phyloP scores from a whole-genome alignment of 2,888 invertebrate species.

The Epinotia bilunana region DNA sequence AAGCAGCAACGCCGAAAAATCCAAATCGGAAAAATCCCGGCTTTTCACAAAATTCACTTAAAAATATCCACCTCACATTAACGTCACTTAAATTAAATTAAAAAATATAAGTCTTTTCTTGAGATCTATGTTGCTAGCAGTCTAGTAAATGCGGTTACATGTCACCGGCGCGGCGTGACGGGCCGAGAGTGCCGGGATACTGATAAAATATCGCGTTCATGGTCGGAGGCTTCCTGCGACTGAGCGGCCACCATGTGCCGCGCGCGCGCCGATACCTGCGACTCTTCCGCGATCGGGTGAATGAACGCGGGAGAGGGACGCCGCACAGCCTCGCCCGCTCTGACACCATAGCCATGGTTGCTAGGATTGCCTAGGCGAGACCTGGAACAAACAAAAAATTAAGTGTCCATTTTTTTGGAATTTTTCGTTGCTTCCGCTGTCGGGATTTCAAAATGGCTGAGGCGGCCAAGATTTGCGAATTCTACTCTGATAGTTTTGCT shows the following conservation, averaged over 20 bases:
- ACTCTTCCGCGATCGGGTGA: slow-evolving; percentile 82
- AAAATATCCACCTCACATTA: slow-evolving; percentile 75
- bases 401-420: background rate
- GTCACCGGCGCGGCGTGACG: slow-evolving; percentile 72
- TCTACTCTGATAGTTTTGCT: background rate
- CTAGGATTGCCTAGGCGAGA: slow-evolving; percentile 69
- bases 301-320: slow-evolving; percentile 79
- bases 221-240: slow-evolving; percentile 78
- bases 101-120: slow-evolving; percentile 80
- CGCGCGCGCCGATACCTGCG: slow-evolving; percentile 71
- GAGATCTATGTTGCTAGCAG: slow-evolving; percentile 84
- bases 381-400: slow-evolving; percentile 68
- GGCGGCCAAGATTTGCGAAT: background rate
- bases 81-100: slow-evolving; percentile 68
- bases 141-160: slow-evolving; percentile 58
- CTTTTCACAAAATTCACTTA: slow-evolving; percentile 70
- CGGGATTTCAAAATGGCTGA: background rate
- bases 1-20: slow-evolving; percentile 58
- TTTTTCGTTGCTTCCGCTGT: slow-evolving; percentile 5
- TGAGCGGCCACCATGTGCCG: slow-evolving; percentile 68
- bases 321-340: slow-evolving; percentile 52
- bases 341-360: slow-evolving; percentile 76
- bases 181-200: slow-evolving; percentile 79
- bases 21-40: slow-evolving; percentile 55
- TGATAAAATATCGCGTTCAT: slow-evolving; percentile 82